A percentile compares a stretch with the other conserved stretches of the same genome.
Conservation (phyloP, 2,113 vertebrate species). For the Xenotilapia longispinis region DNA sequence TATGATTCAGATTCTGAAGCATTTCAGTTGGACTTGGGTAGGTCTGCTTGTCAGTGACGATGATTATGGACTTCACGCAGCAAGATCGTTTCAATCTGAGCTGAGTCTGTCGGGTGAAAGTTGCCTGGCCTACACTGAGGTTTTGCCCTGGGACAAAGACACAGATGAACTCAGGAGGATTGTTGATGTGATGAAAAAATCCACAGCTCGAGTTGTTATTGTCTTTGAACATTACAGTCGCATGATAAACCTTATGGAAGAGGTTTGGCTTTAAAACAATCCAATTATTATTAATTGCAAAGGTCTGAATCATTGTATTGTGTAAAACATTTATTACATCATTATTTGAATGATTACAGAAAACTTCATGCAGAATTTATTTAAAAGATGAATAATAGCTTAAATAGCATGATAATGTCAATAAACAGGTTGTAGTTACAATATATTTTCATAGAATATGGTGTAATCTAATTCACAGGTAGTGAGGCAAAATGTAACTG, state of each 20-base stretch:
- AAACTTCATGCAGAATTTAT: neutral
- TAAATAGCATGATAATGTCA: neutral
- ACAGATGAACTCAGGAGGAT: conserved; percentile 33
- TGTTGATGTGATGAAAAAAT: conserved; percentile 36
- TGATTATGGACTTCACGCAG: too few species aligned
- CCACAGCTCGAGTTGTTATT: conserved; percentile 31
- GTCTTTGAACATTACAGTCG: conserved; percentile 35
- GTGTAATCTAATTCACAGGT: neutral
- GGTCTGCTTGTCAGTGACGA: too few species aligned
- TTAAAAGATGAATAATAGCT: fast-evolving
- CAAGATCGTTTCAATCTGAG: too few species aligned
- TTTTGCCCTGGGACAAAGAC: conserved; percentile 45
- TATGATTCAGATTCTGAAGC: too few species aligned
- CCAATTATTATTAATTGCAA: neutral
- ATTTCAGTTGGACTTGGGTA: too few species aligned
- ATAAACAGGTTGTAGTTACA: fast-evolving
- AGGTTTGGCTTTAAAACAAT: neutral
- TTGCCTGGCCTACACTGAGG: conserved; percentile 38
- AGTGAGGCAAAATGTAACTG: too few species aligned
- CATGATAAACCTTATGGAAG: conserved; percentile 25
- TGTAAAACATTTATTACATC: neutral
- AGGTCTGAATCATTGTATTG: neutral
- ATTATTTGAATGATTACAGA: neutral
- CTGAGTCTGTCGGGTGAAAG: too few species aligned
- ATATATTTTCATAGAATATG: neutral